Base-by-base conservation (phyloP, 2,797 vertebrate species). In the Melanotaenia parkinsoni region DNA sequence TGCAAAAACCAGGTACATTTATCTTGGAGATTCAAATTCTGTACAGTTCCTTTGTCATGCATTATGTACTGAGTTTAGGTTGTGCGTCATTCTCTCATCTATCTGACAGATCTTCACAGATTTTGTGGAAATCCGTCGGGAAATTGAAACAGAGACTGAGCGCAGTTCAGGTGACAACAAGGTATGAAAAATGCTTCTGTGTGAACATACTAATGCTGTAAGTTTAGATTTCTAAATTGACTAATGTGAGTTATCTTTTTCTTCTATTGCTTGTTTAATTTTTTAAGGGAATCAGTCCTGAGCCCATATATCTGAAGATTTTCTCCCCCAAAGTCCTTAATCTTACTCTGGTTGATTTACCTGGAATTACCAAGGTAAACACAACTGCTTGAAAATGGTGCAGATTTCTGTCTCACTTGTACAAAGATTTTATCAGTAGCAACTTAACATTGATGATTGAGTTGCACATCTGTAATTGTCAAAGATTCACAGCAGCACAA, bases 261-360 rank as follows among this genome's bases (percentile, higher is more conserved):
- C 57, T 20, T 14, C 14, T 54, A 16, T 1, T 22, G 38, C 4
- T 20, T 58, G n/a, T 43, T 59, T 61, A 3, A 2, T 53, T 1
- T 45, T 54, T 77, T 10, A 54, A 96, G 95, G 95, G 95, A 58
- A 96, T 96, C 83, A 91, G 91, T 63, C 63, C 93, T 37, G 95
- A 96, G 43, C 92, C 95, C 58, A 94, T 96, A 60, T 86, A 95
- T 83, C 77, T 96, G 86, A 96, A 95, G 93, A 95, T 96, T 63
- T 95, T 90, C 75, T 96, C 95, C 24, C 93, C 95, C 1, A 92
- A 92, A 65, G 93, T 96, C 22, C 93, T 96, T n/a, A 96, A 94
- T 83, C 91, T 96, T 58, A 95, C 95, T 1, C 84, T 96, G 56
- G 94, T 96, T n/a, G 95, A 96, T 84, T 89, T 96, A 83, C 95